phyloP scores from a whole-genome alignment of 2,113 vertebrate genomes.

The Acrocephalus kingi region DNA sequence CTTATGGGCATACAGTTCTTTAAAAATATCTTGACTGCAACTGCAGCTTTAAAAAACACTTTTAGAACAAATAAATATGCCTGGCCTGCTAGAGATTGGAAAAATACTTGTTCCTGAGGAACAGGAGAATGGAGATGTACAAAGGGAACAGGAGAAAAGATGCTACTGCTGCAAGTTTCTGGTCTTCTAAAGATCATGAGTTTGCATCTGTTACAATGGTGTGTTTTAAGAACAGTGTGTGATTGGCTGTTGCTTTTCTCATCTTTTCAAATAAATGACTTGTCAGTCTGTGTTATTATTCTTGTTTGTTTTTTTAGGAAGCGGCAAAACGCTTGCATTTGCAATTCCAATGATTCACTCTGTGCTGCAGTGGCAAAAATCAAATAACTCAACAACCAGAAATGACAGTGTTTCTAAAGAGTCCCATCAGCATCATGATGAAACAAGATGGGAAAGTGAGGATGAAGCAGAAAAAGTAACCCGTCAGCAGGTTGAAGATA shows the following conservation, averaged over 20 bases:
- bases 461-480: constrained; percentile 19
- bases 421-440: background rate
- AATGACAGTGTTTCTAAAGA: constrained; percentile 15
- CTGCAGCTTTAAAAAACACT: constrained; percentile 8
- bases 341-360: constrained; percentile 94
- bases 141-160: background rate
- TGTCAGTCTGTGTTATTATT: background rate
- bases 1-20: background rate
- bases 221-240: background rate
- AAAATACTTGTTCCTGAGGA: background rate
- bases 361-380: constrained; percentile 86
- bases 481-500: constrained; percentile 3
- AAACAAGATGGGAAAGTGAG: constrained; percentile 11
- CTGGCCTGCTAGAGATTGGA: background rate
- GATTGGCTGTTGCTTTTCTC: background rate
- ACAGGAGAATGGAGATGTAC: background rate
- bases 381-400: constrained; percentile 19
- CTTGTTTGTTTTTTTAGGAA: constrained; percentile 77
- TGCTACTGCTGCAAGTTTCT: background rate
- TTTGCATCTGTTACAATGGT: background rate
- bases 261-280: constrained; percentile 17
- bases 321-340: constrained; percentile 95
- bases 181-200: background rate
- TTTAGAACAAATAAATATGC: background rate
- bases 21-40: constrained; percentile 38